Evolutionary conservation across 2,888 invertebrate genomes (phyloP).

Genomic region (Cremastinae sp.): DNA sequence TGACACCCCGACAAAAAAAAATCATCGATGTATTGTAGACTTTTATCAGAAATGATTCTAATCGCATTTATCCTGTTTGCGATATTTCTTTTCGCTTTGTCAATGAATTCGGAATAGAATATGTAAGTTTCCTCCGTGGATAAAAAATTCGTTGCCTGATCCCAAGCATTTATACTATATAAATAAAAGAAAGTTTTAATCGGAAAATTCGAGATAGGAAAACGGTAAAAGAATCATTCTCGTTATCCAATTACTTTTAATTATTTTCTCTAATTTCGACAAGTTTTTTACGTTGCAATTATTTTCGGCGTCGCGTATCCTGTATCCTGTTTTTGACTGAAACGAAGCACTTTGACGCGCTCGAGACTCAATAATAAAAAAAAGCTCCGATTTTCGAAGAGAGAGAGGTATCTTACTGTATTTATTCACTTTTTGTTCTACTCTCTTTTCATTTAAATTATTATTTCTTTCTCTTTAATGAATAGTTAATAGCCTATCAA

Average conservation of each 20-base stretch:
- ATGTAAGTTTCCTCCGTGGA: conserved; percentile 79
- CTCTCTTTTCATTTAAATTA: conserved; percentile 48
- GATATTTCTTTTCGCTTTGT: conserved; percentile 77
- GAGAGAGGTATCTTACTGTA: conserved; percentile 49
- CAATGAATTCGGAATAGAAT: conserved; percentile 68
- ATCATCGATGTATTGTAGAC: conserved; percentile 72
- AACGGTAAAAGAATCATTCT: conserved; percentile 9
- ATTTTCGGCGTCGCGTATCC: conserved; percentile 60
- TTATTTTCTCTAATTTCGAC: conserved; percentile 22
- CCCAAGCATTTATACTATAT: neutral
- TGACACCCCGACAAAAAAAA: conserved; percentile 34
- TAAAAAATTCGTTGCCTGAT: neutral
- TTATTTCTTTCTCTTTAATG: conserved; percentile 14
- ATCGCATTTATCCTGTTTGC: conserved; percentile 1
- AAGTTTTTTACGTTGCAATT: conserved; percentile 56
- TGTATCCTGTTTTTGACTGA: conserved; percentile 29
- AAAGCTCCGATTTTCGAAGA: conserved; percentile 29
- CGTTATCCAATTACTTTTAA: conserved; percentile 9
- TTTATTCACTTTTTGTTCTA: neutral
- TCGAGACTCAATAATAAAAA: conserved; percentile 9
- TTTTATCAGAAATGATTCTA: conserved; percentile 16
- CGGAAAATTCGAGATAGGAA: conserved; percentile 6
- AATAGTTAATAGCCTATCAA: conserved; percentile 49
- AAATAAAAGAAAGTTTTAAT: neutral
- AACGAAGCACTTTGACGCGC: conserved; percentile 57